phyloP scores from a whole-genome alignment of 2,113 vertebrate genomes.

The Calyptomena viridis region DNA sequence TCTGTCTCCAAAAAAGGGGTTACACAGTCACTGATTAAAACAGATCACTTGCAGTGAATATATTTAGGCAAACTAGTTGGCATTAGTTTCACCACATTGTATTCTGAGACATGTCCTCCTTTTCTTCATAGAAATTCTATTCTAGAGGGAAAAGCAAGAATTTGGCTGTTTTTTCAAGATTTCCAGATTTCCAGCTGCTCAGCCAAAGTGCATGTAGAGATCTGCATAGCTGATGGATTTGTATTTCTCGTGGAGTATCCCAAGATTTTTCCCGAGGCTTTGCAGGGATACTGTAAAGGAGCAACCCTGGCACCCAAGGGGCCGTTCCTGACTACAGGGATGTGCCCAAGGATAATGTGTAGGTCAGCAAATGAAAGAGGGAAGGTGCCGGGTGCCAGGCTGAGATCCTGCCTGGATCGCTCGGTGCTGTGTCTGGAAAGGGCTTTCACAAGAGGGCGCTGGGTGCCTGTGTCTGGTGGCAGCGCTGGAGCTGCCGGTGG shows the following conservation, averaged over 20 bases:
- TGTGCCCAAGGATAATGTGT: background rate
- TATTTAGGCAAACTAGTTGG: background rate
- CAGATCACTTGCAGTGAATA: background rate
- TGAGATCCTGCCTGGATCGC: background rate
- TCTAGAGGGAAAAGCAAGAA: background rate
- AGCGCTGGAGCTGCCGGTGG: background rate
- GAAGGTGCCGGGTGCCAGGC: background rate
- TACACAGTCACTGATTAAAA: background rate
- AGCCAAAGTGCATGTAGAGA: no score
- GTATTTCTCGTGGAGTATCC: background rate
- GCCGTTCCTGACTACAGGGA: background rate
- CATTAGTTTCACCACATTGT: background rate
- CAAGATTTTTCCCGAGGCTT: background rate
- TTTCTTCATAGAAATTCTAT: background rate
- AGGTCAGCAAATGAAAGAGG: background rate
- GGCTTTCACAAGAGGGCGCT: slow-evolving; percentile 49
- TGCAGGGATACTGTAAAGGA: background rate
- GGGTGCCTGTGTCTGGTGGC: background rate
- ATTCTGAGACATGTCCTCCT: background rate
- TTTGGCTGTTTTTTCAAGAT: background rate
- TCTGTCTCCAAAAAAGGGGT: background rate
- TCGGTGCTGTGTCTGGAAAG: background rate
- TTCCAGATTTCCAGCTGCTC: background rate
- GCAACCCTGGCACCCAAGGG: background rate
- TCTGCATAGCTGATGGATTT: background rate